phyloP scores from a whole-genome alignment of 2,113 vertebrate genomes.

The Zootoca vivipara region DNA sequence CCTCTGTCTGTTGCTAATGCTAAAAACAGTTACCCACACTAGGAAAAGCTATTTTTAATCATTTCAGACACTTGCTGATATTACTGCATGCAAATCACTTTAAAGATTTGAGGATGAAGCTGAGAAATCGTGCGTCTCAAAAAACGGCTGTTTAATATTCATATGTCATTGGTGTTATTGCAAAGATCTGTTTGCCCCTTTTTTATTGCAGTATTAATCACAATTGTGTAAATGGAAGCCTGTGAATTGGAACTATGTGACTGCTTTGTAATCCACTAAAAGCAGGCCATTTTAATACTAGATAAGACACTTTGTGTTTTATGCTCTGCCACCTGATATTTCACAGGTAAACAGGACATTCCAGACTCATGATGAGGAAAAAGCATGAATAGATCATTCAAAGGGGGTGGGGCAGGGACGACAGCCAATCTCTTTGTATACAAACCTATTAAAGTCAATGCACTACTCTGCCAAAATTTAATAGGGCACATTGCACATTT shows the following conservation, averaged over 20 bases:
- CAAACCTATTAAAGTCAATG: not conserved
- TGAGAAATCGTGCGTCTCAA: not conserved
- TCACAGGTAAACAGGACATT: conserved; percentile 13
- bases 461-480: not conserved
- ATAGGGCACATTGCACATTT: not conserved
- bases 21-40: not conserved
- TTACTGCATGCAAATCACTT: not conserved
- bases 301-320: not conserved
- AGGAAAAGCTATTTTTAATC: conserved; percentile 25
- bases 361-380: not conserved
- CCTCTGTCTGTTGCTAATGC: not conserved
- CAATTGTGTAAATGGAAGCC: not conserved
- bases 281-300: conserved; percentile 6
- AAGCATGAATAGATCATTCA: not conserved
- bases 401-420: not conserved
- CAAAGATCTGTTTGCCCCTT: not conserved
- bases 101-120: not conserved
- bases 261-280: not conserved
- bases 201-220: not conserved
- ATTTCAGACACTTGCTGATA: conserved; percentile 19
- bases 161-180: not conserved
- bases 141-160: conserved; percentile 16
- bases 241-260: not conserved
- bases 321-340: conserved; percentile 29
- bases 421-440: not conserved